A percentile compares a stretch with the other conserved stretches of the same genome.
Conservation (phyloP, 2,113 vertebrate genomes). For the Melanerpes formicivorus region DNA sequence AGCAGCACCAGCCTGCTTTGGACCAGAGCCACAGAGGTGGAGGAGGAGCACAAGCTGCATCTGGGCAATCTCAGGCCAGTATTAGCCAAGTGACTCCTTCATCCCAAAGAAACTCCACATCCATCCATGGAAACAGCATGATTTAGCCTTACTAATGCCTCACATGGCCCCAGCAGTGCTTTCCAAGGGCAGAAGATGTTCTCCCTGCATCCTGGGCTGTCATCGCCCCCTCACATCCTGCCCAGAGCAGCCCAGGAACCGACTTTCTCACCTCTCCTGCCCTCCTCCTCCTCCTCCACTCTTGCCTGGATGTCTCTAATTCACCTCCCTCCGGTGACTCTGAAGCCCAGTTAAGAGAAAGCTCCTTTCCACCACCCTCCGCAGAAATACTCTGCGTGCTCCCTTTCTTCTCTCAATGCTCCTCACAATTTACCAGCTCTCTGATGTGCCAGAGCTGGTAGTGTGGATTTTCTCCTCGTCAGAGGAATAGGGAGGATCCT, state of each 20-base stretch:
- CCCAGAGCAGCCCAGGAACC: constrained; percentile 36
- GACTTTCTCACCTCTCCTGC: neutral
- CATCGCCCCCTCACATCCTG: neutral
- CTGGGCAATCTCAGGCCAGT: neutral
- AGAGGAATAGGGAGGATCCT: neutral
- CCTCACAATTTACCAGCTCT: neutral
- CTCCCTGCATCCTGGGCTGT: neutral
- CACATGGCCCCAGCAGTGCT: neutral
- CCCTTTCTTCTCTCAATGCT: fast-evolving
- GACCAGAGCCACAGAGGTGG: fast-evolving
- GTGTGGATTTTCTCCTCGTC: fast-evolving
- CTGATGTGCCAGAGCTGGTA: neutral
- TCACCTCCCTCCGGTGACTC: neutral
- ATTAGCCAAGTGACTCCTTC: neutral
- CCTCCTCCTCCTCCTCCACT: neutral
- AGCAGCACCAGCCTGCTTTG: neutral
- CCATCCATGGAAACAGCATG: fast-evolving
- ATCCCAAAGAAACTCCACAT: neutral
- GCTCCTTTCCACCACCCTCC: neutral
- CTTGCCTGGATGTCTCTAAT: neutral
- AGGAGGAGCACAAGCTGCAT: neutral
- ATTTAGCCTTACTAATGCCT: neutral
- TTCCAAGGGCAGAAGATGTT: neutral
- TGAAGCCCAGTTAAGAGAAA: neutral
- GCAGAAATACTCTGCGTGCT: fast-evolving